Base-by-base conservation (phyloP, 2,797 vertebrate genomes). In the Neomorphus geoffroyi region DNA sequence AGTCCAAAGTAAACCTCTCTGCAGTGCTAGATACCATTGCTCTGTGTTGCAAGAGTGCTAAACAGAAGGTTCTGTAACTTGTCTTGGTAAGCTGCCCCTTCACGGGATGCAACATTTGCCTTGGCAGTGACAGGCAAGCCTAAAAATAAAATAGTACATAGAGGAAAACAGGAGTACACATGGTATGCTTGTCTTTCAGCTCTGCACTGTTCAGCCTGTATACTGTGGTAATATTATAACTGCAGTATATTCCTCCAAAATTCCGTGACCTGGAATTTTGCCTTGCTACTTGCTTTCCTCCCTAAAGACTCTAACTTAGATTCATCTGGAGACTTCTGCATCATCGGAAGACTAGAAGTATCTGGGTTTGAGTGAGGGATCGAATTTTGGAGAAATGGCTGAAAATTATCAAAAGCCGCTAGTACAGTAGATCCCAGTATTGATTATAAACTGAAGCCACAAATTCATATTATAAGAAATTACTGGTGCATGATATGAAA, bases 121-220 rank as follows among this genome's bases (percentile, higher is more conserved):
- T 96, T 94, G 93, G 93, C 95, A 96, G 83, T 39, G 37, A 88
- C 80, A 50, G 61, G 51, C 57, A 80, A 71, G 35, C 51, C 95
- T 98, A 96, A 98, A 98, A 98, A 96, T 97, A 97, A 67, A 67
- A 81, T 6, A 19, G 37, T 32, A 64, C 66, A 67, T 50, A 93
- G 67, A 21, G 9, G 77, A 81, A 82, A 92, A 86, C 73, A 87
- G 73, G 73, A 88, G 73, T 80, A 94, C 87, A 91, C 61, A 79
- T 37, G 37, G 88, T 81, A n/a, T 35, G 39, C 60, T 91, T 71
- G 18, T 27, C 53, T 85, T 70, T 84, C 80, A 95, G 72, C 46
- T 74, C 65, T 64, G 39, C 50, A 33, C 21, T 0, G 0, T 33
- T 61, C 2, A 14, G 39, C 22, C 39, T 39, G 7, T 26, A 24